A percentile compares a stretch with the other conserved stretches of the same genome.
Evolutionary conservation across 2,113 vertebrate species (phyloP).

Genomic region (Blennius ocellaris): DNA sequence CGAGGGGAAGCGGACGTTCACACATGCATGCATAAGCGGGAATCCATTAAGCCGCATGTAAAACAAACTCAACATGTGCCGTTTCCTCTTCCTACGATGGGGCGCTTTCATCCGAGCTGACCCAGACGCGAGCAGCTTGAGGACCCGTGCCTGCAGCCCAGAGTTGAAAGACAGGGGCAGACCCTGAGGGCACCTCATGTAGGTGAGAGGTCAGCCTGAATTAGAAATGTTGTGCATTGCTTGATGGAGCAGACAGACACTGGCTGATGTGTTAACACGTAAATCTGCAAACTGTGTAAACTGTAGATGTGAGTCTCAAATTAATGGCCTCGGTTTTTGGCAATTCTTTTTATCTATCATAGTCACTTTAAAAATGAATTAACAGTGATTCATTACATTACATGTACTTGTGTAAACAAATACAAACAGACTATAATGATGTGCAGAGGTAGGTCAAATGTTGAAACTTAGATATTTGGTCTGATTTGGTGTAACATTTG

Average conservation of each 20-base stretch:
- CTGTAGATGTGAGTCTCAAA: too few relatives aligned
- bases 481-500: too few relatives aligned
- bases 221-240: slow-evolving; percentile 7
- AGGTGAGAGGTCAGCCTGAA: slow-evolving; percentile 64
- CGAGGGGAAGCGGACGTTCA: slow-evolving; percentile 69
- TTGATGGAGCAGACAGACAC: slow-evolving; percentile 13
- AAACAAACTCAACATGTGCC: slow-evolving; percentile 78
- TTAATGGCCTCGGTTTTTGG: too few relatives aligned
- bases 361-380: too few relatives aligned
- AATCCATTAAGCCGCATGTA: slow-evolving; percentile 77
- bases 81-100: slow-evolving; percentile 75
- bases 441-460: too few relatives aligned
- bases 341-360: too few relatives aligned
- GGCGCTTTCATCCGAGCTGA: slow-evolving; percentile 68
- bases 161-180: slow-evolving; percentile 61
- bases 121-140: slow-evolving; percentile 54
- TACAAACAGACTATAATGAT: too few relatives aligned
- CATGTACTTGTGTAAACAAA: too few relatives aligned
- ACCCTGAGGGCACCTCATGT: slow-evolving; percentile 50
- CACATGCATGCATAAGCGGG: slow-evolving; percentile 69
- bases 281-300: too few relatives aligned
- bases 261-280: too few relatives aligned
- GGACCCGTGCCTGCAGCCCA: slow-evolving; percentile 16
- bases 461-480: too few relatives aligned
- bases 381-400: too few relatives aligned